Percentiles rank a stretch among this genome's conserved stretches.
phyloP scores from a whole-genome alignment of 2,888 invertebrate species.

The Agrenia bidenticulata region DNA sequence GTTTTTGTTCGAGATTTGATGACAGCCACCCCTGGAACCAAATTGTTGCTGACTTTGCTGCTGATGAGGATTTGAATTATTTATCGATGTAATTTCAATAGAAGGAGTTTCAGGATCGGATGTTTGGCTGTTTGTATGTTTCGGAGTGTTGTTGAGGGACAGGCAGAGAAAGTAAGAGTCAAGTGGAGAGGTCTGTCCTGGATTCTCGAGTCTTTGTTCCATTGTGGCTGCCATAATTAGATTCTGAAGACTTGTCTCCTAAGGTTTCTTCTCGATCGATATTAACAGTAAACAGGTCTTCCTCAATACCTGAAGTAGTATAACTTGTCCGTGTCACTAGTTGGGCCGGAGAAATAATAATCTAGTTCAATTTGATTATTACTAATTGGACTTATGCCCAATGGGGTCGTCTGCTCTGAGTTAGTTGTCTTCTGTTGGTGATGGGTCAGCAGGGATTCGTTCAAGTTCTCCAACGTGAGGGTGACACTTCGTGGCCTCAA shows the following conservation, averaged over 20 bases:
- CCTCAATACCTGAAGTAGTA: neutral
- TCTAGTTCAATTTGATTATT: neutral
- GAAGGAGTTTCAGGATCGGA: neutral
- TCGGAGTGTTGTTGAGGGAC: constrained; percentile 7
- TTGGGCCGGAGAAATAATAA: no score
- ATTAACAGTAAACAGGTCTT: no score
- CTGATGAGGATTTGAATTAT: neutral
- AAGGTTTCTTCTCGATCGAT: neutral
- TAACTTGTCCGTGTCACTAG: neutral
- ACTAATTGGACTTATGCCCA: constrained; percentile 3
- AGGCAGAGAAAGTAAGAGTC: constrained; percentile 47
- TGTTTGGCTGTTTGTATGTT: neutral
- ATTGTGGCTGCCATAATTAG: constrained; percentile 46
- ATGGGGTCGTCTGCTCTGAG: neutral
- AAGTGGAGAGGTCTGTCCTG: constrained; percentile 34
- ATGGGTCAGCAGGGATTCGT: neutral
- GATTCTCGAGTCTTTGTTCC: constrained; percentile 36
- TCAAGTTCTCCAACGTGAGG: constrained; percentile 21
- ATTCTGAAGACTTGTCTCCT: constrained; percentile 16
- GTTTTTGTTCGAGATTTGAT: neutral
- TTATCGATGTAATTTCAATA: constrained; percentile 13
- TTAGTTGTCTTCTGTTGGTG: no score
- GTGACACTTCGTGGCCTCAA: constrained; percentile 39
- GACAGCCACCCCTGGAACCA: neutral
- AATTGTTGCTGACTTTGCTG: no score